A percentile compares a stretch with the other conserved stretches of the same genome.
These are phyloP conservation scores for Oligia latruncula DNA, from an alignment of 2,888 invertebrate species.

Conservation along the genomic window DNA sequence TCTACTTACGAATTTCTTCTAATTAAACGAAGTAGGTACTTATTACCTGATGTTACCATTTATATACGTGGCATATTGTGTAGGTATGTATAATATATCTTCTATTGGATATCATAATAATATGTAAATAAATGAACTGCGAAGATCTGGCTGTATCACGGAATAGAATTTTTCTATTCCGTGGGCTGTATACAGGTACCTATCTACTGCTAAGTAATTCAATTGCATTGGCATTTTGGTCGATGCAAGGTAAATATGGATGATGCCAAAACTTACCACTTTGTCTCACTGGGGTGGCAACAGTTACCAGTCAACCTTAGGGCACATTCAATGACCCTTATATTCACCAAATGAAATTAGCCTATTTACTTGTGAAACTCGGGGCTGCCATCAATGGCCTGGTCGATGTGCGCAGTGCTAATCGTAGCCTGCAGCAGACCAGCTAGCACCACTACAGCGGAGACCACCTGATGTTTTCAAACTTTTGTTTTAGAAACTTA, in stretches of 20 bases:
- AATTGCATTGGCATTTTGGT: neutral
- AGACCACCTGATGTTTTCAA: conserved; percentile 65
- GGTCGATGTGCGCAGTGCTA: conserved; percentile 63
- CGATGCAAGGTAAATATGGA: too few species aligned
- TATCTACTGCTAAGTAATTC: neutral
- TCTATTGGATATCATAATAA: neutral
- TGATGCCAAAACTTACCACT: neutral
- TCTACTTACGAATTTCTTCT: too few species aligned
- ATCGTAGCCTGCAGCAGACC: conserved; percentile 70
- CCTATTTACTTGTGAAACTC: conserved; percentile 61
- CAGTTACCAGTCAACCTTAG: neutral
- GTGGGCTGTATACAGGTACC: neutral
- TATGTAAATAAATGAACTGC: neutral
- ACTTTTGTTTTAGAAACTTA: neutral
- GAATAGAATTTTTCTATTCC: too few species aligned
- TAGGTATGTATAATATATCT: too few species aligned
- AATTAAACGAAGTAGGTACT: too few species aligned
- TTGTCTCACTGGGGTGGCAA: neutral
- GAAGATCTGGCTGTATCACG: neutral
- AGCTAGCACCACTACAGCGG: conserved; percentile 59
- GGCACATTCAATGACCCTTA: neutral
- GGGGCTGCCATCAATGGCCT: conserved; percentile 7
- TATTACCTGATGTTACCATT: neutral
- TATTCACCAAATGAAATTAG: neutral
- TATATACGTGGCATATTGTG: neutral